phyloP scores from a whole-genome alignment of 2,797 vertebrate genomes.

The Tympanoctomys barrerae region DNA sequence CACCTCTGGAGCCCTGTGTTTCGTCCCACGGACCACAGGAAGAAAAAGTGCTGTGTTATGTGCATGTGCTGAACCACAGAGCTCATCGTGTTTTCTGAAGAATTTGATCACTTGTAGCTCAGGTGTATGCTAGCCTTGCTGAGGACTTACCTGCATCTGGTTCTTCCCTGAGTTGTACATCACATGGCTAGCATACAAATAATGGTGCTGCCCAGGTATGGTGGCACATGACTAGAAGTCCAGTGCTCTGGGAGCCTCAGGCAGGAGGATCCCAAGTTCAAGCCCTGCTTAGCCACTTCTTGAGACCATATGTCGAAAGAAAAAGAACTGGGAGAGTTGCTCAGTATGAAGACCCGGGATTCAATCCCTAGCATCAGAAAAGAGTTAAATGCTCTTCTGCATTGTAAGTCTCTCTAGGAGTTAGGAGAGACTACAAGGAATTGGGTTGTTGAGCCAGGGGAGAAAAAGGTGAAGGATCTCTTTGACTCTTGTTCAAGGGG shows the following conservation, averaged over 20 bases:
- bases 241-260: background rate
- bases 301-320: background rate
- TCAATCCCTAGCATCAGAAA: background rate
- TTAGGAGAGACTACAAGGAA: background rate
- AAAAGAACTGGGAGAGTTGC: background rate
- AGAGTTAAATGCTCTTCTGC: background rate
- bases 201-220: background rate
- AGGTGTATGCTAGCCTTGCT: fast-evolving
- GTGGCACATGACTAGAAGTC: background rate
- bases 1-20: background rate
- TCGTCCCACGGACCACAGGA: background rate
- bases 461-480: background rate
- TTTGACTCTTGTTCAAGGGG: background rate
- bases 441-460: background rate
- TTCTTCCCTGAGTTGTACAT: background rate
- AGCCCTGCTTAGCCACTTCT: background rate
- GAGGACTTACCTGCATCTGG: fast-evolving
- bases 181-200: background rate
- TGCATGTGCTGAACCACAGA: too few species aligned
- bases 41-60: background rate
- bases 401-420: background rate
- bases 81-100: background rate
- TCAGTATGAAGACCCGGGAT: background rate
- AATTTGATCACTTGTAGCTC: too few species aligned
- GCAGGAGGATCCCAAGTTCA: background rate